Conservation (phyloP, 2,113 vertebrate genomes). For the Typhlomys cinereus region DNA sequence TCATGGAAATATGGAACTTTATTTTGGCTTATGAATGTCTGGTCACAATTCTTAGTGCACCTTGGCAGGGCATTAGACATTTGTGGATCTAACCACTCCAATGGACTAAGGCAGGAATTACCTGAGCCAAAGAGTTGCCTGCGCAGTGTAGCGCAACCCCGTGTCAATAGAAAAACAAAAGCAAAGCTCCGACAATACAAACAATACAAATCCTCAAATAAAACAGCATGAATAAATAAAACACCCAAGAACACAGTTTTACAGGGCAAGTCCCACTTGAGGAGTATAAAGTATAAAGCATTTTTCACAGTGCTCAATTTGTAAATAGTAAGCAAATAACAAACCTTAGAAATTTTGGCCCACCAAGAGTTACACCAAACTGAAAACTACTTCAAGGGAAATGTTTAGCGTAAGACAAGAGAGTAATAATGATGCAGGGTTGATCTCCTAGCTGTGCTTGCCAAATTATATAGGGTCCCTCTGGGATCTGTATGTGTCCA, state of each 20-base stretch:
- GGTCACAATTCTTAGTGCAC: too few species aligned
- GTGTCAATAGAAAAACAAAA: not conserved
- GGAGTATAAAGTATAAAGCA: not conserved
- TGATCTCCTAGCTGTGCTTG: too few species aligned
- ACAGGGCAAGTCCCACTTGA: not conserved
- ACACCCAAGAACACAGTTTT: not conserved
- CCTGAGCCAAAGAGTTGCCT: not conserved
- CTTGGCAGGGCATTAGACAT: too few species aligned
- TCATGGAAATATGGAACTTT: too few species aligned
- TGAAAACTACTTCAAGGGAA: not conserved
- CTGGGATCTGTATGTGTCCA: too few species aligned
- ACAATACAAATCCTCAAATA: too few species aligned
- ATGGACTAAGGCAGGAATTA: not conserved
- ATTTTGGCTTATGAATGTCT: too few species aligned
- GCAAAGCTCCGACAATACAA: not conserved
- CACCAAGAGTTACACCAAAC: not conserved
- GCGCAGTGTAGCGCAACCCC: not conserved
- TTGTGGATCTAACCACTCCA: not conserved
- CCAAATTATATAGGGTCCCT: too few species aligned
- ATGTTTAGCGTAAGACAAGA: not conserved
- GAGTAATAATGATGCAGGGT: too few species aligned
- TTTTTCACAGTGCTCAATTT: not conserved
- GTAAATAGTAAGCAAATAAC: not conserved
- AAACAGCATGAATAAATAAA: not conserved
- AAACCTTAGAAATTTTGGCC: not conserved